phyloP scores from a whole-genome alignment of 2,113 vertebrate genomes.

The Laticauda laticaudata region DNA sequence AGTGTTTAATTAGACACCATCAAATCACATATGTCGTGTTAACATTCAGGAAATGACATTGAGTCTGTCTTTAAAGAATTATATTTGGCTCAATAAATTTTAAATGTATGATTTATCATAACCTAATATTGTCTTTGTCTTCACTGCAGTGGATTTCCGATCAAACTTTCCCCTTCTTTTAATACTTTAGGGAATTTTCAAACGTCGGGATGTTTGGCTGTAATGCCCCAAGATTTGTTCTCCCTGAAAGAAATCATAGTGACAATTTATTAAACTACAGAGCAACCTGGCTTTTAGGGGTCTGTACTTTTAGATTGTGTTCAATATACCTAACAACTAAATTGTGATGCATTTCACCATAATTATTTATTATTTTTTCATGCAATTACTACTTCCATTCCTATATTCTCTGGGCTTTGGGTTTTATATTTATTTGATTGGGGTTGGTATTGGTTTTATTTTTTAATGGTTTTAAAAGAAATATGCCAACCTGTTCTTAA shows the following conservation, averaged over 20 bases:
- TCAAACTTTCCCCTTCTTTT: constrained; percentile 99
- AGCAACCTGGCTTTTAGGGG: constrained; percentile 97
- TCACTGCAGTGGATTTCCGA: constrained; percentile 99
- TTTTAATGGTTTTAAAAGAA: constrained; percentile 36
- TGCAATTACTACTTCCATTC: constrained; percentile 87
- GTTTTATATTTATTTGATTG: constrained; percentile 5
- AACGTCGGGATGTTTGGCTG: constrained; percentile 99
- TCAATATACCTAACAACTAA: constrained; percentile 79
- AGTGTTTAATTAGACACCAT: constrained; percentile 70
- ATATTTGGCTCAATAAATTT: constrained; percentile 83
- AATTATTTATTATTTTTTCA: constrained; percentile 85
- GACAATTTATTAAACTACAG: constrained; percentile 99
- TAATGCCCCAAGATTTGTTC: constrained; percentile 99
- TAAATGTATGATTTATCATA: constrained; percentile 88
- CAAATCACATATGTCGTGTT: constrained; percentile 73
- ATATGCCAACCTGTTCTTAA: not conserved
- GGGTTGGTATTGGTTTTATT: not conserved
- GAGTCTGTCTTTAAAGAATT: constrained; percentile 70
- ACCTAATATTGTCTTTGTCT: constrained; percentile 99
- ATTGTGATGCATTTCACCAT: constrained; percentile 78
- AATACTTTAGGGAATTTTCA: constrained; percentile 99
- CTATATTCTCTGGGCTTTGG: constrained; percentile 71
- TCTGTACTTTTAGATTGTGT: constrained; percentile 86
- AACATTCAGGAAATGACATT: constrained; percentile 84
- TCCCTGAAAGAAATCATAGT: constrained; percentile 99